These are phyloP conservation scores for Leptoteleia sp. DNA, from an alignment of 1,140 invertebrate species.

Conservation along the genomic window DNA sequence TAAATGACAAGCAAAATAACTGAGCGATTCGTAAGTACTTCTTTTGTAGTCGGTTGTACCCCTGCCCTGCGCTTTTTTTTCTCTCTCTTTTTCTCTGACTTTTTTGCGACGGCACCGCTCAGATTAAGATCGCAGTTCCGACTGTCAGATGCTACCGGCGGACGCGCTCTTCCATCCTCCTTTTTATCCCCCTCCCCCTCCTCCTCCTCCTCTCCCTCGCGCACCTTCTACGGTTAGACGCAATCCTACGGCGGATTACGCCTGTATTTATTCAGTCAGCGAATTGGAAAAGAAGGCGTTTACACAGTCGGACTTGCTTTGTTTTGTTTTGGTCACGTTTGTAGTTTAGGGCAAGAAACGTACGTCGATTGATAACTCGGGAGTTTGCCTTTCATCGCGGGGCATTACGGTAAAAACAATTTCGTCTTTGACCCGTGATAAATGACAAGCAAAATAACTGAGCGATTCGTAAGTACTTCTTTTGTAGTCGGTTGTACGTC, in stretches of 20 bases:
- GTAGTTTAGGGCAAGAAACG: conserved; percentile 16
- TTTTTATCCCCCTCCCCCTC: too few relatives aligned
- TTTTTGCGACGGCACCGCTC: conserved; percentile 63
- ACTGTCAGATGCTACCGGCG: conserved; percentile 68
- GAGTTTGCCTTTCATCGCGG: not conserved
- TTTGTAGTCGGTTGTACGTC: too few relatives aligned
- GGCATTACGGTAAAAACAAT: not conserved
- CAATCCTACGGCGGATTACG: conserved; percentile 54
- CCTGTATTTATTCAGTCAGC: conserved; percentile 41
- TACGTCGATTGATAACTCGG: conserved; percentile 33
- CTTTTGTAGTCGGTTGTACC: too few relatives aligned
- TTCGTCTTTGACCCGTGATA: not conserved
- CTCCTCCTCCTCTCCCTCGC: too few relatives aligned
- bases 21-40: not conserved
- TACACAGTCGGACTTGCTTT: conserved; percentile 21
- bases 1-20: not conserved
- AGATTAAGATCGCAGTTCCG: conserved; percentile 74
- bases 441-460: not conserved
- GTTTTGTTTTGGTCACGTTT: conserved; percentile 23
- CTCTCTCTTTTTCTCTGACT: too few relatives aligned
- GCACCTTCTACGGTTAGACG: conserved; percentile 49
- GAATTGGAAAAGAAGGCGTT: conserved; percentile 38
- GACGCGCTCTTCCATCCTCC: conserved; percentile 15
- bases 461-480: too few relatives aligned
- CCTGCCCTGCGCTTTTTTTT: too few relatives aligned